Base-by-base conservation (phyloP, 2,888 invertebrate genomes). In the Eilema griseolum region DNA sequence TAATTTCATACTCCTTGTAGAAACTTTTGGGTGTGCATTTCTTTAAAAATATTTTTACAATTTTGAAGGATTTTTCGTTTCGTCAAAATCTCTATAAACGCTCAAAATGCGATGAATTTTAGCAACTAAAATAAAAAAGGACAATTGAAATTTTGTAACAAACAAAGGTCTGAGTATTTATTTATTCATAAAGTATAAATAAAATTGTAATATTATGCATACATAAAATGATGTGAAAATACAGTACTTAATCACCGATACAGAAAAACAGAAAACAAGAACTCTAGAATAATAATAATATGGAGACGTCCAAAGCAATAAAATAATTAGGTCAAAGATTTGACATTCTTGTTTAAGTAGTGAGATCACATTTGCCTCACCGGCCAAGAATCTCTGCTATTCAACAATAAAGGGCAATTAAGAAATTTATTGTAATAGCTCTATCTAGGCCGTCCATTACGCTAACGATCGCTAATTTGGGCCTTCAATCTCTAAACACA, bases 331-430 rank as follows among this genome's bases (percentile, higher is more conserved):
- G 60, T 72, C 59, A 73, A 64, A 85, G 26, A 52, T 64, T 85
- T 88, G 88, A 89, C 89, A 90, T 89, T 87, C 86, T 71, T 81
- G 75, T 79, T 81, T 81, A 84, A 86, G 80, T 80, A 88, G 86
- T 91, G 91, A 93, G 89, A 90, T 92, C 91, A 92, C 87, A 89
- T 92, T 92, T 90, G 90, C 93, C 92, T 94, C 94, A 93, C 83
- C 88, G 88, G 85, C 85, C 79, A 90, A 86, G 92, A 94, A 94
- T 94, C 92, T 92, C 91, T 79, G 88, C 88, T 77, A 83, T 88
- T 85, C 83, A 82, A 88, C 88, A 88, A 87, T 86, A 73, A 75
- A 72, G 73, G 86, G 88, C 93, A 93, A 94, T 94, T 94, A 95
- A 93, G 92, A 92, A 92, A 94, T 94, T 92, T 92, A 92, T 92